Base-by-base conservation (phyloP, 2,797 vertebrate species). In the Sardinella longiceps region DNA sequence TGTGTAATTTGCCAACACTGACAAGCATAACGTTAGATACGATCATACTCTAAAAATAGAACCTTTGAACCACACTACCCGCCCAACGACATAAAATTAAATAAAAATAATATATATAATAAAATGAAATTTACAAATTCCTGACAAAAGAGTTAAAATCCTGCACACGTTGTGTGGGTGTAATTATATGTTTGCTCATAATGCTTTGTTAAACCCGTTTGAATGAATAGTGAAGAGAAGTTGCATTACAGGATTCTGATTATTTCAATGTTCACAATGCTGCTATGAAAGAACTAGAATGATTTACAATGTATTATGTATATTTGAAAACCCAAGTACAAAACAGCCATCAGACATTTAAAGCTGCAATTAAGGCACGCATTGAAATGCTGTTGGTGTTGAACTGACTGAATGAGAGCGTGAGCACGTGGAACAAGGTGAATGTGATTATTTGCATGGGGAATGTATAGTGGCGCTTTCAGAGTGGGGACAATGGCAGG, bases 351-450 rank as follows among this genome's bases (percentile, higher is more conserved):
- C 58, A 70, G 37, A 12, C 6, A 83, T 83, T 37, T 33, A 83
- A 83, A 14, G 4, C 2, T 82, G 60, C 87, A 84, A 82, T 84
- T 85, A 85, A 88, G 84, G 50, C 43, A 15, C 80, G 80, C 1
- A 48, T 60, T 20, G 56, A 63, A 87, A 77, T 23, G 4, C 66
- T 18, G 15, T 39, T 20, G 15, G 37, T 15, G 63, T 2, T 25
- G 4, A 70, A 74, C n/a, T n/a, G n/a, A n/a, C n/a, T 15, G 33
- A 74, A 20, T 6, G 15, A 20, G 3, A 20, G 14, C 0, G 15
- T 74, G 66, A 33, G 20, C 48, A 50, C 25, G 25, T 3, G 12
- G 28, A 28, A 77, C 6, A 77, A 43, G 70, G 37, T 20, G 14
- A 37, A 39, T 39, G 33, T 6, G 37, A 39, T 43, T 43, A 83